Conservation (phyloP, 1,140 invertebrate genomes). For the Bombus superbus region DNA sequence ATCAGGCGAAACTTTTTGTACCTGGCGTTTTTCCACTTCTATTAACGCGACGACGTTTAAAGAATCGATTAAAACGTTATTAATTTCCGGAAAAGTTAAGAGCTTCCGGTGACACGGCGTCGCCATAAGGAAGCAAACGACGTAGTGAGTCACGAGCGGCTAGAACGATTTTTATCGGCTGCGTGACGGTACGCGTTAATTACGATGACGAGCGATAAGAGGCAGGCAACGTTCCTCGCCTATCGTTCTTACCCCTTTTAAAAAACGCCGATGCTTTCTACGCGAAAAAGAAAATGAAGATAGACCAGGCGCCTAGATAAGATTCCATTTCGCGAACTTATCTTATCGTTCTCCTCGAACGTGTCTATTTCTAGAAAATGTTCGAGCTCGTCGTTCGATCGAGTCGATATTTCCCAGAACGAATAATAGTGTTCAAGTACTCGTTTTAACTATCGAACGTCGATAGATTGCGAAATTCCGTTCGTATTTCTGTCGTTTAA, state of each 20-base stretch:
- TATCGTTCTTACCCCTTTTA: constrained; percentile 1
- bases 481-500: neutral
- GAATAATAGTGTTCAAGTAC: neutral
- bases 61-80: constrained; percentile 51
- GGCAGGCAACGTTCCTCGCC: constrained; percentile 8
- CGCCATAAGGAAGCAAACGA: constrained; percentile 31
- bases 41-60: constrained; percentile 20
- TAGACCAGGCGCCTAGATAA: constrained; percentile 59
- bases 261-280: constrained; percentile 1
- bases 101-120: constrained; percentile 39
- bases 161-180: constrained; percentile 52
- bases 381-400: neutral
- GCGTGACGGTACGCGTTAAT: constrained; percentile 67
- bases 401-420: neutral
- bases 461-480: neutral
- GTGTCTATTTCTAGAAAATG: neutral
- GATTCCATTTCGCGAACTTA: constrained; percentile 59
- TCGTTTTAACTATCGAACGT: neutral
- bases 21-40: neutral
- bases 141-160: constrained; percentile 30
- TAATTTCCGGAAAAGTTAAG: constrained; percentile 47
- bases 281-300: constrained; percentile 20
- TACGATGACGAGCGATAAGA: constrained; percentile 54
- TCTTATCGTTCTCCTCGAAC: constrained; percentile 41
- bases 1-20: no score